Evolutionary conservation across 2,888 invertebrate species (phyloP).

Genomic region (Cephalotes varians): DNA sequence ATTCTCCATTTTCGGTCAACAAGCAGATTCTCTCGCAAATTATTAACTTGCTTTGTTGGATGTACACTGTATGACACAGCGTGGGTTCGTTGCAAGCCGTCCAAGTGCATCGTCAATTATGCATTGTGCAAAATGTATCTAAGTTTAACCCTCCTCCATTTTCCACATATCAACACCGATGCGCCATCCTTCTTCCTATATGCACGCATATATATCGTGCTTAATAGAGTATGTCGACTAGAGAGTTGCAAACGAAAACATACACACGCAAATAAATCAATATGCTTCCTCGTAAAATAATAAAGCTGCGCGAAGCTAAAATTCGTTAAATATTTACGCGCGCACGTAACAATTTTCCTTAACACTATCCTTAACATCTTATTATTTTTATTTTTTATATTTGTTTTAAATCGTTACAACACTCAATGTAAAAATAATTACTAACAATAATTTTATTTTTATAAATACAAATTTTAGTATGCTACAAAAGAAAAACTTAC

Average conservation of each 20-base stretch:
- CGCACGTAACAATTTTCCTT: neutral
- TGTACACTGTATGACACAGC: slow-evolving; percentile 1
- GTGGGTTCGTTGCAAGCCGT: neutral
- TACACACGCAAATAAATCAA: neutral
- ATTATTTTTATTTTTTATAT: neutral
- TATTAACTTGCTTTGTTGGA: slow-evolving; percentile 31
- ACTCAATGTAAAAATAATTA: neutral
- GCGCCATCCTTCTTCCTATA: slow-evolving; percentile 24
- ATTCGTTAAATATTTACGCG: neutral
- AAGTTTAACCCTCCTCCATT: neutral
- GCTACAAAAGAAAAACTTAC: neutral
- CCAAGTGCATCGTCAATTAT: slow-evolving; percentile 40
- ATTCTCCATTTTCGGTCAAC: slow-evolving; percentile 13
- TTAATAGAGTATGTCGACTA: slow-evolving; percentile 21
- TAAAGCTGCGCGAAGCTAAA: neutral
- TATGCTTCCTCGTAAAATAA: neutral
- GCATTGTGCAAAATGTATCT: slow-evolving; percentile 39
- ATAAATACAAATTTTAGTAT: neutral
- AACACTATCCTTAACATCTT: neutral
- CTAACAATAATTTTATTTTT: neutral
- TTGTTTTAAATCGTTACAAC: neutral
- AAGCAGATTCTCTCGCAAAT: slow-evolving; percentile 10
- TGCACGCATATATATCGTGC: neutral
- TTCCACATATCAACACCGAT: slow-evolving; percentile 23
- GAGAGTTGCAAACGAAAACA: slow-evolving; percentile 7